Percentiles rank a stretch among this genome's conserved stretches.
These are phyloP conservation scores for Morphnarchus princeps DNA, from an alignment of 2,113 vertebrate genomes.

Conservation along the genomic window DNA sequence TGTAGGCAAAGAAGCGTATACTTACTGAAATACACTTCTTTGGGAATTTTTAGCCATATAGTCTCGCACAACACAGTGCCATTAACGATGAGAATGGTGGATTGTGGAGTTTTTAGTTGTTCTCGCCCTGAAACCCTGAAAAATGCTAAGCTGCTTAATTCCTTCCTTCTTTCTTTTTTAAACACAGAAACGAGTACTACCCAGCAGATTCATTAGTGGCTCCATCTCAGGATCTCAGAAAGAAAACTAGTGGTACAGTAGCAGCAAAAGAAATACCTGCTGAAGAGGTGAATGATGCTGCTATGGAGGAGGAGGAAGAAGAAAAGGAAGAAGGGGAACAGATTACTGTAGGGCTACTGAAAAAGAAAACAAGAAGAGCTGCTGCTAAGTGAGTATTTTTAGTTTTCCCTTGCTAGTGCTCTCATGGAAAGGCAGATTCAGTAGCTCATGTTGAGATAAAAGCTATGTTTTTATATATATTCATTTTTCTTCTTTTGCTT, in stretches of 20 bases:
- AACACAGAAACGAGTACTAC: conserved; percentile 89
- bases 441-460: not conserved
- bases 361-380: conserved; percentile 82
- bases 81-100: not conserved
- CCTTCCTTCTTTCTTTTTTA: not conserved
- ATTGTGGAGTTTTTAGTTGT: not conserved
- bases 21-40: not conserved
- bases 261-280: conserved; percentile 8
- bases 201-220: conserved; percentile 87
- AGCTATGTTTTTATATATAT: not conserved
- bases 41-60: not conserved
- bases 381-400: conserved; percentile 85
- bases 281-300: conserved; percentile 35
- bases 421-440: not conserved
- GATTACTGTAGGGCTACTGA: conserved; percentile 57
- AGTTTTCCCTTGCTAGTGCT: not conserved
- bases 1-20: not conserved
- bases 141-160: not conserved
- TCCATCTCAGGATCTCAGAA: conserved; percentile 87
- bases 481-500: not conserved
- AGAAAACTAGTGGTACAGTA: conserved; percentile 17
- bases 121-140: not conserved
- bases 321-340: conserved; percentile 58
- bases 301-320: conserved; percentile 55
- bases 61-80: not conserved